These are phyloP conservation scores for Agapornis roseicollis DNA, from an alignment of 2,113 vertebrate species.

Conservation along the genomic window DNA sequence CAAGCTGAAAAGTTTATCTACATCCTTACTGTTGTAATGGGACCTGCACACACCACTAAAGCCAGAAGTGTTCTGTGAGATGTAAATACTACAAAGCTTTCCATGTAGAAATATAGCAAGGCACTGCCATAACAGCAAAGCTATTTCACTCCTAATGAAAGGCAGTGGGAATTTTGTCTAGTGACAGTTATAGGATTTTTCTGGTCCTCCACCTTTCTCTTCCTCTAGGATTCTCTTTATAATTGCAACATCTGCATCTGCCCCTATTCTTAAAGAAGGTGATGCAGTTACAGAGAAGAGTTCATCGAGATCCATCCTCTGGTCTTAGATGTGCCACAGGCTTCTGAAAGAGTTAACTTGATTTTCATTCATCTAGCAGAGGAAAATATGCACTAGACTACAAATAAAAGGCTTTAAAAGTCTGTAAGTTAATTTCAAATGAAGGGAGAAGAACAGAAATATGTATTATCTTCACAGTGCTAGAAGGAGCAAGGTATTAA, in stretches of 20 bases:
- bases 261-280: neutral
- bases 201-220: neutral
- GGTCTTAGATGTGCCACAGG: neutral
- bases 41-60: neutral
- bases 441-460: neutral
- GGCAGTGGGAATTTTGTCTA: neutral
- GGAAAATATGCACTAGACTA: neutral
- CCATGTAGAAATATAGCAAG: neutral
- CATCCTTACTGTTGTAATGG: neutral
- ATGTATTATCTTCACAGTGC: neutral
- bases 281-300: neutral
- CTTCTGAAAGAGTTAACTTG: neutral
- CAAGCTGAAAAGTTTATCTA: conserved; percentile 12
- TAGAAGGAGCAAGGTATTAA: neutral
- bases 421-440: neutral
- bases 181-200: neutral
- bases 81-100: neutral
- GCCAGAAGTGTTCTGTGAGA: neutral
- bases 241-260: neutral
- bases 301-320: neutral
- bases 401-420: neutral
- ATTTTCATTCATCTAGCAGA: neutral
- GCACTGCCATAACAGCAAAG: neutral
- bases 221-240: neutral
- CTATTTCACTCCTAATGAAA: neutral